Evolutionary conservation across 2,113 vertebrate genomes (phyloP), one percentile per base, ranked within the genome.

Genomic region (Fukomys damarensis): DNA sequence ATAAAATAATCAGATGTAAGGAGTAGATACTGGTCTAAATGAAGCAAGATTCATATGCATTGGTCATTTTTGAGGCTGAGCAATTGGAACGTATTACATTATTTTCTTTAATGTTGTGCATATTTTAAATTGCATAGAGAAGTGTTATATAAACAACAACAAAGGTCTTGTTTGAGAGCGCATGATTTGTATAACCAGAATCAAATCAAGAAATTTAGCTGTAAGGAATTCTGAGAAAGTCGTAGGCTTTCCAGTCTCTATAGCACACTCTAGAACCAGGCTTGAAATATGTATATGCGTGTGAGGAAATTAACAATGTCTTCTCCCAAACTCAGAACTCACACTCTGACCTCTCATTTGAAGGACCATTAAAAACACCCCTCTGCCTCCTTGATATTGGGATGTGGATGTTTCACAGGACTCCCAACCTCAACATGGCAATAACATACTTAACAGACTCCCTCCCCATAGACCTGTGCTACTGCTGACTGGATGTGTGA

Each of bases 171-270:
- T 43, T 66, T 72, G 30, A 65, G 63, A 93, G 49, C 58, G 61
- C 41, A 76, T 86, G 24, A 90, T 81, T 90, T 63, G 35, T 86
- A 54, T 43, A 24, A 68, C 41, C 81, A 85, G 72, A 93, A 90
- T 72, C 61, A 86, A 38, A 90, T 30, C 4, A 68, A 77, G 43
- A 93, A 85, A 90, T 81, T 28, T 68, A 90, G n/a, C 41, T 86
- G 30, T 52, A 76, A 90, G 58, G 24, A 86, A 58, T 77, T 54
- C n/a, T 90, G 74, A 86, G 66, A 93, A 90, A 59, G 56, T 17
- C 66, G n/a, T 32, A 56, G 89, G 56, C 9, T 86, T 82, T 68
- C 46, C 59, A 93, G 66, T 22, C 76, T 86, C 38, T 49, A 30
- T 10, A 77, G 63, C 61, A 92, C 52, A 54, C 14, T n/a, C n/a